These are phyloP conservation scores for Clunio marinus DNA, from an alignment of 2,888 invertebrate genomes.

Conservation along the genomic window DNA sequence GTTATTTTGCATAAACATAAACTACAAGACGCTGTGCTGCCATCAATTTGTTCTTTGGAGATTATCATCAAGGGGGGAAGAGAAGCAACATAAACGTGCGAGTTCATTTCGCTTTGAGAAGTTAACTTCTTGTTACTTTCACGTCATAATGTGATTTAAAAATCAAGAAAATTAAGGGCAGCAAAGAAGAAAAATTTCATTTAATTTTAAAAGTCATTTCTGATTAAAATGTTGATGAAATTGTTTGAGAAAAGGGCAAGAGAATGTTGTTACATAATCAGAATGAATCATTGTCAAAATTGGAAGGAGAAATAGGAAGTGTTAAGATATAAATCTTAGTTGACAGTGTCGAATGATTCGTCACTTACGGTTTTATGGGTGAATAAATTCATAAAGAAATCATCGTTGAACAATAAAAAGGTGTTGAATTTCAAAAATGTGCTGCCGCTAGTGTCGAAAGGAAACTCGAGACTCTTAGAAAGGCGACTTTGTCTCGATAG, in stretches of 20 bases:
- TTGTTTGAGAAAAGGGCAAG: not conserved
- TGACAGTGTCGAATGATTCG: conserved; percentile 24
- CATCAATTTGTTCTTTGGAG: conserved; percentile 5
- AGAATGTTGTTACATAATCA: not conserved
- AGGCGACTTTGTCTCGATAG: too few species aligned
- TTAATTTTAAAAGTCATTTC: conserved; percentile 13
- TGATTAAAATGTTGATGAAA: conserved; percentile 18
- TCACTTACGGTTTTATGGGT: conserved; percentile 25
- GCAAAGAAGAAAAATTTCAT: not conserved
- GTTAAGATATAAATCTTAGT: conserved; percentile 23
- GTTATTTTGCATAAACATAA: conserved; percentile 6
- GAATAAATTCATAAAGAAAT: conserved; percentile 19
- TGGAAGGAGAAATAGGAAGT: conserved; percentile 19
- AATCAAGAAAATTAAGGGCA: not conserved
- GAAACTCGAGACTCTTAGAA: not conserved
- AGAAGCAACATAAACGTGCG: not conserved
- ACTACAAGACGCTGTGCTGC: not conserved
- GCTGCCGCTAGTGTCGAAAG: not conserved
- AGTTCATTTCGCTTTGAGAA: not conserved
- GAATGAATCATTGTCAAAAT: not conserved
- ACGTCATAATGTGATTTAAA: not conserved
- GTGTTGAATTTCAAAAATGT: conserved; percentile 27
- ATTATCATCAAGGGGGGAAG: not conserved
- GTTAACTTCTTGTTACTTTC: not conserved
- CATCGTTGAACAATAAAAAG: not conserved